Base-by-base conservation (phyloP, 2,888 invertebrate genomes). In the Alloplasta piceator region DNA sequence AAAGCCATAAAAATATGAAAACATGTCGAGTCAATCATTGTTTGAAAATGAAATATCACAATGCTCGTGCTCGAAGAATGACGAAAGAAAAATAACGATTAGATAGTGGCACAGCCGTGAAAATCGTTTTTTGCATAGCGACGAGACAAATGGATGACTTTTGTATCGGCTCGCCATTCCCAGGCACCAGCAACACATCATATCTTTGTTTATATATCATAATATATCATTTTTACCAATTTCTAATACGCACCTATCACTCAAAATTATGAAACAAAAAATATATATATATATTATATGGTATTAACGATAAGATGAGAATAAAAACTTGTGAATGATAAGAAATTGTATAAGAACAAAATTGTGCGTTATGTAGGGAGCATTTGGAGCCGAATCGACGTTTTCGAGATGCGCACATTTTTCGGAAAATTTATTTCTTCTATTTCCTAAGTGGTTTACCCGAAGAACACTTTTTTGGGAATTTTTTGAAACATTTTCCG, bases 201-300 rank as follows among this genome's bases (percentile, higher is more conserved):
- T 75, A 78, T 78, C 72, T 50, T 72, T 66, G 60, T 78, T 67
- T 72, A 70, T 67, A 26, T 26, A 67, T 72, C 52, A 43, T 72
- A 26, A 26, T 26, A 72, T 75, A 72, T 75, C 52, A 61, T 75
- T 80, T 75, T 66, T 71, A 71, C 71, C 77, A 66, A 71, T 75
- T 55, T 16, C 60, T 50, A 38, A 78, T 71, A 66, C 61, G 63
- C 52, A 80, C 71, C 66, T 71, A 71, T 80, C 75, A 41, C 66
- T 75, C 75, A 75, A 75, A 66, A 39, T 72, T 12, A 43, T 36
- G 12, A 60, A 39, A 55, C n/a, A 41, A 73, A 64, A 48, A 26
- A 74, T 41, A 68, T 61, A 52, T 41, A 55, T 52, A 67, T 52
- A 66, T 67, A 50, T 39, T 55, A 67, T 55, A 58, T 70, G 58